Evolutionary conservation across 2,797 vertebrate genomes (phyloP).

Genomic region (Liparis tanakae): DNA sequence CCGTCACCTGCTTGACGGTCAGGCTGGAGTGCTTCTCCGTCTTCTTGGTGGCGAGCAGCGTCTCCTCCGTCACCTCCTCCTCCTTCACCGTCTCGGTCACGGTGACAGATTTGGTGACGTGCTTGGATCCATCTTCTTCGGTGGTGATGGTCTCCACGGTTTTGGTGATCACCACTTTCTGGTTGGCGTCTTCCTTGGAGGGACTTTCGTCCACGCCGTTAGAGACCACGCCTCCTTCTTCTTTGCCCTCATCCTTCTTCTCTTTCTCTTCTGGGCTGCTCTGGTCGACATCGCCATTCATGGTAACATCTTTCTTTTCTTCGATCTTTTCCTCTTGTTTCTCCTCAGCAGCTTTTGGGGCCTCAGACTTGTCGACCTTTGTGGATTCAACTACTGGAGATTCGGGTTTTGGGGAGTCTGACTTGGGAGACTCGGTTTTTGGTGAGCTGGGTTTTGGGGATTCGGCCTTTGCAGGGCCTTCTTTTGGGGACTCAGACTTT

Average conservation of each 20-base stretch:
- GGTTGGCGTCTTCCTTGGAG: conserved; percentile 87
- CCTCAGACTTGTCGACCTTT: conserved; percentile 65
- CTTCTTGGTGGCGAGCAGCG: conserved; percentile 90
- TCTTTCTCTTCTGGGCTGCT: conserved; percentile 72
- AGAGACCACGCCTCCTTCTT: conserved; percentile 86
- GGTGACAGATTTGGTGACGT: conserved; percentile 93
- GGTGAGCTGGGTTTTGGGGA: conserved; percentile 49
- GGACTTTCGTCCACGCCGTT: conserved; percentile 94
- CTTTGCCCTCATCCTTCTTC: conserved; percentile 69
- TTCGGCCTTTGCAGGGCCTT: conserved; percentile 33
- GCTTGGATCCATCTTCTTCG: conserved; percentile 91
- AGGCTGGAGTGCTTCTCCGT: conserved; percentile 92
- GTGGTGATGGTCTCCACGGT: conserved; percentile 92
- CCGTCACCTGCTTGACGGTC: conserved; percentile 89
- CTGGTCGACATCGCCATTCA: conserved; percentile 85
- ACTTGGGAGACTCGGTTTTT: conserved; percentile 53
- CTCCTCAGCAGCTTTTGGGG: conserved; percentile 69
- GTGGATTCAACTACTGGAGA: conserved; percentile 50
- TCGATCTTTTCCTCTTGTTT: conserved; percentile 70
- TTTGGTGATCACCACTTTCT: conserved; percentile 93
- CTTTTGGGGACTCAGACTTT: conserved; percentile 52
- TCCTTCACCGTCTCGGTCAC: conserved; percentile 95
- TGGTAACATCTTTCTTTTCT: conserved; percentile 82
- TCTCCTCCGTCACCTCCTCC: conserved; percentile 90
- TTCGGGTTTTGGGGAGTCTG: conserved; percentile 54